Percentiles rank a stretch among this genome's conserved stretches.
Evolutionary conservation across 2,113 vertebrate genomes (phyloP).

Genomic region (Pseudonaja textilis): DNA sequence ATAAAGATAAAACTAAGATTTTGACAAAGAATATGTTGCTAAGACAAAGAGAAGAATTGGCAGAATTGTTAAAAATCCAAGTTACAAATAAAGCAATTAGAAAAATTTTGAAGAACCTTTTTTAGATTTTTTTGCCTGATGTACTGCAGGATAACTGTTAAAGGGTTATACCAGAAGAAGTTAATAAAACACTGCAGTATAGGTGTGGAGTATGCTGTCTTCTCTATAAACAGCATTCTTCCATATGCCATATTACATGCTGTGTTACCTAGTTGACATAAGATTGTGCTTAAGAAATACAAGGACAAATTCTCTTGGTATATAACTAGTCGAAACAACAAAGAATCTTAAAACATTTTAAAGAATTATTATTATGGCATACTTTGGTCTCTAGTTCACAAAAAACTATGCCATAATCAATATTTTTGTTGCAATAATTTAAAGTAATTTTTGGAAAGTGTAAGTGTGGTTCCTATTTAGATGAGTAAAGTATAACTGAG

Average conservation of each 20-base stretch:
- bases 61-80: too few species aligned
- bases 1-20: too few species aligned
- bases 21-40: too few species aligned
- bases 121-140: not conserved
- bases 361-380: not conserved
- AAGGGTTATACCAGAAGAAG: not conserved
- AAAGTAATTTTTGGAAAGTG: not conserved
- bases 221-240: not conserved
- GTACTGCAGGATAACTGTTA: not conserved
- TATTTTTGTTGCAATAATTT: not conserved
- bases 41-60: too few species aligned
- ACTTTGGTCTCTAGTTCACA: not conserved
- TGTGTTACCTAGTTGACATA: not conserved
- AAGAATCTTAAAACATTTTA: not conserved
- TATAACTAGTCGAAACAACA: not conserved
- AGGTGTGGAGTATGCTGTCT: not conserved
- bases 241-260: not conserved
- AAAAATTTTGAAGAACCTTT: not conserved
- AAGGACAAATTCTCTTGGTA: not conserved
- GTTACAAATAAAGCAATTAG: not conserved
- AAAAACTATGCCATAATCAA: not conserved
- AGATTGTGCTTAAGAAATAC: not conserved
- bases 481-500: conserved; percentile 16
- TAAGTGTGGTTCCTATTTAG: not conserved
- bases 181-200: not conserved